Conservation (phyloP, 2,113 vertebrate genomes). For the Ailuropoda melanoleuca region DNA sequence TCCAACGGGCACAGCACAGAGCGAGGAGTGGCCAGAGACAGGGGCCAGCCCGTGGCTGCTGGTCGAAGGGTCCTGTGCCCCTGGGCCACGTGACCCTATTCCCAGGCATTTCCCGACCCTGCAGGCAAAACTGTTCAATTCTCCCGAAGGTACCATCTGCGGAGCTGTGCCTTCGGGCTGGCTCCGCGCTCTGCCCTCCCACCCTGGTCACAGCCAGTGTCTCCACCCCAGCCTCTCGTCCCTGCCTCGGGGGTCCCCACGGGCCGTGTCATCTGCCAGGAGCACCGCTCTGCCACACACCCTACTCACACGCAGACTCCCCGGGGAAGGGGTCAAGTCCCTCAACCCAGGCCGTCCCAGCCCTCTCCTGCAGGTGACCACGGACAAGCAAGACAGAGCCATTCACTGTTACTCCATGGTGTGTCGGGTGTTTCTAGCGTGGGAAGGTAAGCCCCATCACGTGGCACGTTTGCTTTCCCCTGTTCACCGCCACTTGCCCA, state of each 20-base stretch:
- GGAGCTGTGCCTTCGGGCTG: too few species aligned
- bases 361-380: not conserved
- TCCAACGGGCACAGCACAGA: not conserved
- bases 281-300: rapidly evolving
- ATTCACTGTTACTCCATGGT: rapidly evolving
- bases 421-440: rapidly evolving
- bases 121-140: rapidly evolving
- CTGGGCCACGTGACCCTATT: rapidly evolving
- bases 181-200: rapidly evolving
- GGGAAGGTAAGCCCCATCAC: rapidly evolving
- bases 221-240: not conserved
- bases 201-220: rapidly evolving
- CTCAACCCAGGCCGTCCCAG: too few species aligned
- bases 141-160: not conserved
- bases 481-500: rapidly evolving
- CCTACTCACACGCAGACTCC: not conserved
- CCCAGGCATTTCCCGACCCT: not conserved
- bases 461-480: rapidly evolving
- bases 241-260: rapidly evolving
- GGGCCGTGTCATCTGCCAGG: rapidly evolving
- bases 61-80: rapidly evolving
- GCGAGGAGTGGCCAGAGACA: rapidly evolving
- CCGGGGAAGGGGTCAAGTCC: not conserved
- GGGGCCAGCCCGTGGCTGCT: rapidly evolving
- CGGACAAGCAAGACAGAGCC: rapidly evolving